A percentile compares a stretch with the other conserved stretches of the same genome.
Evolutionary conservation across 2,113 vertebrate genomes (phyloP).

Genomic region (Meleagris gallopavo): DNA sequence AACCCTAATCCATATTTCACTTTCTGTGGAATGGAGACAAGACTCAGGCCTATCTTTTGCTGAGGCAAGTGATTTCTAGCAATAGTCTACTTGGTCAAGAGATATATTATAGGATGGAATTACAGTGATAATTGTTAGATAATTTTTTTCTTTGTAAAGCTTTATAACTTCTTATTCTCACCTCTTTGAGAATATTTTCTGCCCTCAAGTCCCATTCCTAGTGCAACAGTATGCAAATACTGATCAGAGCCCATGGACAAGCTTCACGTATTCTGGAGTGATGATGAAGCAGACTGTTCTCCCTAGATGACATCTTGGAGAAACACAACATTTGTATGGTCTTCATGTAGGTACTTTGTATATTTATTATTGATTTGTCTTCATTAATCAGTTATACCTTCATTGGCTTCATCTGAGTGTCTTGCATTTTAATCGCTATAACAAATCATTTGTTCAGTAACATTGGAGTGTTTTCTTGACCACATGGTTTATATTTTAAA

Average conservation of each 20-base stretch:
- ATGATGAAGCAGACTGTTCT: background rate
- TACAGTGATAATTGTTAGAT: background rate
- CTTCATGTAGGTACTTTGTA: background rate
- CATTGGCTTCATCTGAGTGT: background rate
- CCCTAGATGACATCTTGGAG: background rate
- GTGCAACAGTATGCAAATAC: background rate
- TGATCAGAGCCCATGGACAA: background rate
- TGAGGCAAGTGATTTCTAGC: conserved; percentile 31
- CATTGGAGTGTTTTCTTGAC: background rate
- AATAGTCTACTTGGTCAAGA: background rate
- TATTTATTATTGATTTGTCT: conserved; percentile 18
- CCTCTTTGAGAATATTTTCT: background rate
- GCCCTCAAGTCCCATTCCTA: background rate
- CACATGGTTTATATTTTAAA: background rate
- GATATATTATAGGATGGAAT: conserved; percentile 14
- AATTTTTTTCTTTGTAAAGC: background rate
- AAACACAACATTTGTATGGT: background rate
- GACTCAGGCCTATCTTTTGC: conserved; percentile 27
- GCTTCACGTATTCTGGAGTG: accelerated
- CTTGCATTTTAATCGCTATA: conserved; percentile 7
- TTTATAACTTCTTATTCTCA: background rate
- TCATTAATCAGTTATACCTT: background rate
- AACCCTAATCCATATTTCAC: conserved; percentile 36
- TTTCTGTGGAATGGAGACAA: background rate
- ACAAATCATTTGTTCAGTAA: background rate